These are phyloP conservation scores for Coreius guichenoti DNA, from an alignment of 2,797 vertebrate species.

Conservation along the genomic window DNA sequence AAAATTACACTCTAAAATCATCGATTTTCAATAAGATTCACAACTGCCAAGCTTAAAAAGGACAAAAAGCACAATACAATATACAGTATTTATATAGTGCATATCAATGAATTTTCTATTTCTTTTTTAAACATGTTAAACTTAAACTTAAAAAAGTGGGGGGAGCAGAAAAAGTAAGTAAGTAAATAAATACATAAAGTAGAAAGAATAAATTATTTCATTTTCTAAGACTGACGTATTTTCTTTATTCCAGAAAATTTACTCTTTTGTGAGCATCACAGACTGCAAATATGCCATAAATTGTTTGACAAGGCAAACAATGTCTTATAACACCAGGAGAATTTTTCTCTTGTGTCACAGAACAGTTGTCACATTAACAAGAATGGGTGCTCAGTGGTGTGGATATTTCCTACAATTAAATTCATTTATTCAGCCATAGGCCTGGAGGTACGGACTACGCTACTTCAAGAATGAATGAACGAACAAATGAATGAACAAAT, in stretches of 20 bases:
- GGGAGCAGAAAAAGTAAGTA: neutral
- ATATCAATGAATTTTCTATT: neutral
- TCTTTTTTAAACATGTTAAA: neutral
- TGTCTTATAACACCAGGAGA: conserved; percentile 18
- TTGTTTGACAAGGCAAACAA: conserved; percentile 34
- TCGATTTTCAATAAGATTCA: neutral
- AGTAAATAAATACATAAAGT: neutral
- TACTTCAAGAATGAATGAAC: conserved; percentile 22
- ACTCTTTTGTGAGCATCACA: neutral
- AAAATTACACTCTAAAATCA: neutral
- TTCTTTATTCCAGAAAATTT: neutral
- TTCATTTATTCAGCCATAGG: conserved; percentile 73
- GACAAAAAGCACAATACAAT: neutral
- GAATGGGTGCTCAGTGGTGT: conserved; percentile 72
- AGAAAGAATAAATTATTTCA: neutral
- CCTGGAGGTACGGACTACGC: conserved; percentile 68
- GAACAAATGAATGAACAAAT: conserved; percentile 8
- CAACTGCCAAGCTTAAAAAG: neutral
- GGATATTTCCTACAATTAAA: conserved; percentile 74
- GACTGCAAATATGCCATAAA: conserved; percentile 14
- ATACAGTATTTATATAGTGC: neutral
- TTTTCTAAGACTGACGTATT: neutral
- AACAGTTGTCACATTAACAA: conserved; percentile 67
- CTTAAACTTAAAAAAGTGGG: neutral
- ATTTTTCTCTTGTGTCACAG: conserved; percentile 61